phyloP scores from a whole-genome alignment of 2,797 vertebrate species.

The Echiichthys vipera region DNA sequence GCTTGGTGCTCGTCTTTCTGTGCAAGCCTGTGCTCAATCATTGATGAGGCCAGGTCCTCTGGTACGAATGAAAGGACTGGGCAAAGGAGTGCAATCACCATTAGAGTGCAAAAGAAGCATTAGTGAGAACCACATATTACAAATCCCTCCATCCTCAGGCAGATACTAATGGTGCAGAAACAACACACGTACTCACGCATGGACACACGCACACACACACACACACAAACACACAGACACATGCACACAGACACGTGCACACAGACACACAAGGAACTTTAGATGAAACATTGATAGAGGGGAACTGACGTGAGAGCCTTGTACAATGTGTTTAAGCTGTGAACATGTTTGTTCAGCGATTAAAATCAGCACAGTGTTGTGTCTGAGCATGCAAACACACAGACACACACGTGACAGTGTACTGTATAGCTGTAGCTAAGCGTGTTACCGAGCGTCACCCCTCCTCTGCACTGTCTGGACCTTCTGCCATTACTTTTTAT shows the following conservation, averaged over 20 bases:
- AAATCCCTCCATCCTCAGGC: constrained; percentile 34
- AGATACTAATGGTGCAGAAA: constrained; percentile 27
- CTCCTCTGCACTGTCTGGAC: constrained; percentile 21
- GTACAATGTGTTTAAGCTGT: constrained; percentile 5
- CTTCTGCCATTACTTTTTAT: constrained; percentile 27
- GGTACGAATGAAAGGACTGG: constrained; percentile 59
- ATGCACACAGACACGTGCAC: too few species aligned
- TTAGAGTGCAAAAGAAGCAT: constrained; percentile 54
- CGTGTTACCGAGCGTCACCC: constrained; percentile 16
- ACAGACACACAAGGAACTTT: not conserved
- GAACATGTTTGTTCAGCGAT: constrained; percentile 35
- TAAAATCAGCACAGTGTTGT: not conserved
- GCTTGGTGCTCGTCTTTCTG: constrained; percentile 58
- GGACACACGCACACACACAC: too few species aligned
- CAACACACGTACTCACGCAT: constrained; percentile 14
- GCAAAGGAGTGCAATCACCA: constrained; percentile 64
- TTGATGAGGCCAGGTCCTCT: constrained; percentile 70
- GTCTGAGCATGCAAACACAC: not conserved
- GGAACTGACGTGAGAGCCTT: constrained; percentile 18
- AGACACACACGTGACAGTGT: constrained; percentile 13
- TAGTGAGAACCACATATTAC: constrained; percentile 56
- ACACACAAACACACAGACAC: too few species aligned
- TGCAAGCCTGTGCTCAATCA: constrained; percentile 64
- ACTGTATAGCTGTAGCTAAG: not conserved
- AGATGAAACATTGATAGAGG: constrained; percentile 23